These are phyloP conservation scores for Formica selysi DNA, from an alignment of 1,140 invertebrate species.

Conservation along the genomic window DNA sequence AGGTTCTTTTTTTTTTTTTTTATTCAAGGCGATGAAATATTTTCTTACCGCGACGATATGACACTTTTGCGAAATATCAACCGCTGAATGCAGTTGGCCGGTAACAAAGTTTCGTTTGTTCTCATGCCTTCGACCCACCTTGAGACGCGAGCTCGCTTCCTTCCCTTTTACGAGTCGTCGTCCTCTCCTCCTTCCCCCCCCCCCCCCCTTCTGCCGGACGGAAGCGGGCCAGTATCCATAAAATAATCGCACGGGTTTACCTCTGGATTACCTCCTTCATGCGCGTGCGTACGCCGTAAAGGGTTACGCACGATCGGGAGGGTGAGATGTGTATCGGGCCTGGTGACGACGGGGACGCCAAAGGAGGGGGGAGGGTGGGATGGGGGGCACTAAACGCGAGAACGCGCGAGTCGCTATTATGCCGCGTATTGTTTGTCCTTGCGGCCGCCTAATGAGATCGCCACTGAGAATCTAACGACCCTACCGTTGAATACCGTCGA, in stretches of 20 bases:
- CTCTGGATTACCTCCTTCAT: background rate
- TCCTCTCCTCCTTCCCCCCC: no score
- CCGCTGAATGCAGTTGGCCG: background rate
- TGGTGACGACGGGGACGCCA: constrained; percentile 57
- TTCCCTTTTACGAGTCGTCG: constrained; percentile 14
- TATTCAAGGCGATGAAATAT: constrained; percentile 39
- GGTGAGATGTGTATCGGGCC: constrained; percentile 67
- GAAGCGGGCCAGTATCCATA: constrained; percentile 46
- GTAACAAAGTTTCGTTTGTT: constrained; percentile 49
- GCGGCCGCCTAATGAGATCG: constrained; percentile 79
- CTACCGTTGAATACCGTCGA: background rate
- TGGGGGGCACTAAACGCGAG: constrained; percentile 68
- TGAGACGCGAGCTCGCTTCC: background rate
- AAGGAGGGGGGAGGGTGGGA: background rate
- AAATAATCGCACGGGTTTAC: constrained; percentile 56
- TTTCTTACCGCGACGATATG: constrained; percentile 22
- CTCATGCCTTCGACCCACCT: background rate
- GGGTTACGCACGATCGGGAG: constrained; percentile 61
- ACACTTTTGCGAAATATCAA: background rate
- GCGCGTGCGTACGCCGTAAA: constrained; percentile 65
- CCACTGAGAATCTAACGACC: constrained; percentile 24
- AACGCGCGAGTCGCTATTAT: constrained; percentile 69
- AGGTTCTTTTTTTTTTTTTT: background rate
- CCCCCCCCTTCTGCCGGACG: background rate
- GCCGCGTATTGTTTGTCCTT: constrained; percentile 74